Percentiles rank a stretch among this genome's conserved stretches.
phyloP scores from a whole-genome alignment of 1,140 invertebrate genomes.

The Ceratina calcarata region DNA sequence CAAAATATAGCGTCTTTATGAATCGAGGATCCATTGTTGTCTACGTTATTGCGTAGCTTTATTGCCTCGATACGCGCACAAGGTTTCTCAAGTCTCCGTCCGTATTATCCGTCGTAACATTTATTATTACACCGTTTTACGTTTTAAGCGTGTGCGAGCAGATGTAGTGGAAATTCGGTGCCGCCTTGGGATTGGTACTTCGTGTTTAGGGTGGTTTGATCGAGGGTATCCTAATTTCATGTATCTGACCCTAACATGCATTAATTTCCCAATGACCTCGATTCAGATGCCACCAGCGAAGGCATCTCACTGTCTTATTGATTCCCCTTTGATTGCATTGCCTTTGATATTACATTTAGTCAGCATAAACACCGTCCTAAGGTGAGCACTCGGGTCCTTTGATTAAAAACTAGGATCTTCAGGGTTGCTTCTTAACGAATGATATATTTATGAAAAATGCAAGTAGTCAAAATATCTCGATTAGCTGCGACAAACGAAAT shows the following conservation, averaged over 20 bases:
- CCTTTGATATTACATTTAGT: conserved; percentile 16
- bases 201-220: conserved; percentile 5
- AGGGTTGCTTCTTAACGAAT: background rate
- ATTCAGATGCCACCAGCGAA: conserved; percentile 15
- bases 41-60: conserved; percentile 22
- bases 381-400: background rate
- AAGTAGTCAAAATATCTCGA: too few species aligned
- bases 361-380: background rate
- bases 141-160: background rate
- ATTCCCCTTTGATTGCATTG: conserved; percentile 38
- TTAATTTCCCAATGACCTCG: conserved; percentile 36
- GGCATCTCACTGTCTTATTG: conserved; percentile 25
- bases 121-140: background rate
- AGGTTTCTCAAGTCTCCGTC: background rate
- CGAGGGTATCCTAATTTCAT: conserved; percentile 13
- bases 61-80: background rate
- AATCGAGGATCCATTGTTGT: conserved; percentile 15
- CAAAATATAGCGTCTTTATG: conserved; percentile 18
- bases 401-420: too few species aligned
- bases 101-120: background rate
- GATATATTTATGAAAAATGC: background rate
- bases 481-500: too few species aligned
- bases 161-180: background rate
- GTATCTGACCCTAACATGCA: conserved; percentile 20
- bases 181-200: background rate